These are phyloP conservation scores for Caenorhabditis elegans DNA, from an alignment of 1,140 invertebrate species.

Conservation along the genomic window WBcel235 BX284605.5:12778501-12779000, in stretches of 20 bases:
- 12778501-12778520: too few relatives aligned
- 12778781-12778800: conserved; percentile 37
- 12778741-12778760: conserved; percentile 7
- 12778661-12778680: neutral
- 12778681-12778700: neutral
- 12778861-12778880: conserved; percentile 13
- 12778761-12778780: conserved; percentile 19
- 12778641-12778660: neutral
- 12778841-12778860: neutral
- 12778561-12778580: too few relatives aligned
- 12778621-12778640: too few relatives aligned
- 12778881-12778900: conserved; percentile 34
- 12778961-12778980: neutral
- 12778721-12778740: neutral
- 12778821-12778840: neutral
- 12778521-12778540: too few relatives aligned
- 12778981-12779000: neutral
- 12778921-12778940: conserved; percentile 39
- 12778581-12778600: too few relatives aligned
- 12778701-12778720: neutral
- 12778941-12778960: neutral
- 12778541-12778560: too few relatives aligned
- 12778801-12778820: conserved; percentile 45
- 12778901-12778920: conserved; percentile 5
- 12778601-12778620: too few relatives aligned